Evolutionary conservation across 1,140 invertebrate species (phyloP), one percentile per base, ranked within the genome.

Genomic region (Drosophila orosa): DNA sequence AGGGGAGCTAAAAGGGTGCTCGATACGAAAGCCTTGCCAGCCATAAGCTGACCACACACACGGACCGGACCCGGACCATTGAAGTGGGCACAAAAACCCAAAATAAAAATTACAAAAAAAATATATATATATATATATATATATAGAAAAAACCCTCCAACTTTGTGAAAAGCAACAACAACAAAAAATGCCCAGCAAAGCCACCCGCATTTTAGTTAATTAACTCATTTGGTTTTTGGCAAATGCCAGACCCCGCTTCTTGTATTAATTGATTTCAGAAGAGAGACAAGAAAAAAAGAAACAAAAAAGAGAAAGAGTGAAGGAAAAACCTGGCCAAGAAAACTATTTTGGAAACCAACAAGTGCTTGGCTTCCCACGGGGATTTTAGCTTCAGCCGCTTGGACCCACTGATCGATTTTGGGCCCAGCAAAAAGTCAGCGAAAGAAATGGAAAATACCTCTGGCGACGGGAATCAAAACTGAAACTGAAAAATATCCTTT

Each of bases 171-270:
- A 56, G 52, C 42, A 66, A 35, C n/a, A 44, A 57, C 35, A 40
- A 17, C 60, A 50, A 31, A 29, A 67, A 77, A 54, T 19, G 54
- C 62, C 45, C 55, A 47, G 76, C 79, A 91, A 87, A 91, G 79
- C 84, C 79, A 80, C 90, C 90, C 90, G 90, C 90, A 91, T 91
- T 91, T 91, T 91, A 91, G 90, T 91, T 91, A 91, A 91, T 91
- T 91, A 91, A 91, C 90, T 91, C 87, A 90, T 91, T 91, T 91
- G 86, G 85, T 90, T 54, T 54, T 54, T 90, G 81, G 73, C 80
- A 72, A 89, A 85, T 80, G 82, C 81, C 80, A 83, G 83, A 67
- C 63, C 47, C 66, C 42, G 35, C 27, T 22, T 35, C 60, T 25
- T 35, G 31, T 65, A 77, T 87, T 91, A 91, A 91, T 91, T 91